Percentiles rank a stretch among this genome's conserved stretches.
Conservation (phyloP, 2,113 vertebrate species). For the Chroicocephalus ridibundus region DNA sequence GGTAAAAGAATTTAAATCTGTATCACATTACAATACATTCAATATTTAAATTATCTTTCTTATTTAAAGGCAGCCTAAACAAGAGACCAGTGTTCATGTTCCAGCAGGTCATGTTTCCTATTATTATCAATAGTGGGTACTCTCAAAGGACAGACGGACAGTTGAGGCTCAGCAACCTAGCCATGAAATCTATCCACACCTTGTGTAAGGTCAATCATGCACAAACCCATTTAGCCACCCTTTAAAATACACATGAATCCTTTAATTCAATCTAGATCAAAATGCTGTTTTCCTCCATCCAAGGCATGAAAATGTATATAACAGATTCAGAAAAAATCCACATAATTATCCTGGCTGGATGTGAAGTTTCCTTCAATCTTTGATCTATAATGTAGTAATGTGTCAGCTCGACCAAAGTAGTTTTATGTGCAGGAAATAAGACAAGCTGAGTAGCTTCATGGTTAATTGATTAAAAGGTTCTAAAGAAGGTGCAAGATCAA, state of each 20-base stretch:
- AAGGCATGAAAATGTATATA: constrained; percentile 44
- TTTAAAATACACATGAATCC: not conserved
- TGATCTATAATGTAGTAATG: constrained; percentile 78
- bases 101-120: not conserved
- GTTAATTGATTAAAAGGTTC: constrained; percentile 85
- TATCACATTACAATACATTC: not conserved
- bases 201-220: not conserved
- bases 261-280: constrained; percentile 34
- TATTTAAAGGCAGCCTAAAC: not conserved
- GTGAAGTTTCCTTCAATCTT: constrained; percentile 71
- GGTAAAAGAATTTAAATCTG: not conserved
- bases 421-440: constrained; percentile 76
- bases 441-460: constrained; percentile 78
- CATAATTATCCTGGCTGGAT: constrained; percentile 63
- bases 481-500: constrained; percentile 82
- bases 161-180: not conserved
- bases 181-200: not conserved
- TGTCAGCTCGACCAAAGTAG: constrained; percentile 73
- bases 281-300: constrained; percentile 13
- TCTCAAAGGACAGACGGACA: not conserved
- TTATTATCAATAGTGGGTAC: not conserved
- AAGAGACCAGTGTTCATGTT: not conserved
- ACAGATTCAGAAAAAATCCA: constrained; percentile 45
- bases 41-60: not conserved
- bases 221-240: not conserved